Conservation (phyloP, 2,113 vertebrate species). For the Kryptolebias marmoratus region DNA sequence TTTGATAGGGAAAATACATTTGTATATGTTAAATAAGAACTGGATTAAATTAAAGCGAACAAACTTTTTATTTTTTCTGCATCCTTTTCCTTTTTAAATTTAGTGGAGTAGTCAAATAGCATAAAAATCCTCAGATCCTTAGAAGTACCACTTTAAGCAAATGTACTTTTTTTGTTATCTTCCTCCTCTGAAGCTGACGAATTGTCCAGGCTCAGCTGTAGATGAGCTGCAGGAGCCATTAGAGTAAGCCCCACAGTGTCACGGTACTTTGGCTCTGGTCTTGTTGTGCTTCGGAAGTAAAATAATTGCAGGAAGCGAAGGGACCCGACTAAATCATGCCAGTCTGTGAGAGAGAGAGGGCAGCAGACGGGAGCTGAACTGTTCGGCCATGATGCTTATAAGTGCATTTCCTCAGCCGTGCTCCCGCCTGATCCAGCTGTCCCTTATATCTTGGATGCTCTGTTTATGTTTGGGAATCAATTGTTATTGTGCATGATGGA, state of each 20-base stretch:
- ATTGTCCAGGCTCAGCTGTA: constrained; percentile 31
- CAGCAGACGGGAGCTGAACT: constrained; percentile 74
- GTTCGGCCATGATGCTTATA: constrained; percentile 70
- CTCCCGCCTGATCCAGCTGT: constrained; percentile 71
- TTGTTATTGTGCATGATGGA: constrained; percentile 83
- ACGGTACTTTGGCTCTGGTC: constrained; percentile 54
- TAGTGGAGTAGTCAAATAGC: background rate
- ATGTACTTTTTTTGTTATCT: background rate
- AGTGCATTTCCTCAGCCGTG: constrained; percentile 70
- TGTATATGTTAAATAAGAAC: background rate
- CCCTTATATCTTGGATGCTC: constrained; percentile 82
- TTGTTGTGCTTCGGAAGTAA: constrained; percentile 76
- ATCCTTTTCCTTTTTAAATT: background rate
- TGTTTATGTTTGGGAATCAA: constrained; percentile 83
- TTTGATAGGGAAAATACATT: background rate
- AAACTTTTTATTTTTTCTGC: no score
- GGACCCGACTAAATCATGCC: constrained; percentile 77
- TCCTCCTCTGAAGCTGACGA: constrained; percentile 50
- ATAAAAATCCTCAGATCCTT: background rate
- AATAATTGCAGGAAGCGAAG: constrained; percentile 80
- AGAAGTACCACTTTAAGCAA: background rate
- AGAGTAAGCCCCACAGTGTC: constrained; percentile 66
- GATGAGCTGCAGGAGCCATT: constrained; percentile 65
- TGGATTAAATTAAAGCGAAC: no score
- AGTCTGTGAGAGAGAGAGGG: constrained; percentile 61